A percentile compares a stretch with the other conserved stretches of the same genome.
Conservation (phyloP, 1,140 invertebrate species). For the Daktulosphaira vitifoliae region DNA sequence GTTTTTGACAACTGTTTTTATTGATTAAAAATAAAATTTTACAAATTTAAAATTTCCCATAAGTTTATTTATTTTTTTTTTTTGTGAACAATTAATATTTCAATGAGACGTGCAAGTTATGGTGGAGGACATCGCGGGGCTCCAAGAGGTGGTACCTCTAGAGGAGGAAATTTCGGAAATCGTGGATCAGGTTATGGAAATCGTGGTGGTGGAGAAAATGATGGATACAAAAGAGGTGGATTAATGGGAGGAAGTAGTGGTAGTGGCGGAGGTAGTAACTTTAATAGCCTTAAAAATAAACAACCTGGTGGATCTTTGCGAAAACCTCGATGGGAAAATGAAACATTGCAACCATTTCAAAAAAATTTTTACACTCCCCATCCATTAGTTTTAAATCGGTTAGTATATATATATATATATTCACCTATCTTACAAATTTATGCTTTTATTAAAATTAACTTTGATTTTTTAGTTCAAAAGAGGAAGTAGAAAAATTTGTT, state of each 20-base stretch:
- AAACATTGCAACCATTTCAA: slow-evolving; percentile 66
- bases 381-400: slow-evolving; percentile 60
- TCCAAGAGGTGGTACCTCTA: slow-evolving; percentile 29
- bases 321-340: slow-evolving; percentile 76
- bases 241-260: slow-evolving; percentile 37
- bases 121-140: slow-evolving; percentile 27
- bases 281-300: slow-evolving; percentile 42
- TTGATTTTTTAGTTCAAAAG: slow-evolving; percentile 42
- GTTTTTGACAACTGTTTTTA: no score
- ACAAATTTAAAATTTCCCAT: no score
- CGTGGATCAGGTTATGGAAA: slow-evolving; percentile 18
- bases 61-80: no score
- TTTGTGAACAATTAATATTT: neutral
- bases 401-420: slow-evolving; percentile 27
- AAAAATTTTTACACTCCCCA: slow-evolving; percentile 90
- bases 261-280: no score
- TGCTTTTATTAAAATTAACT: neutral
- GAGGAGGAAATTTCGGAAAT: slow-evolving; percentile 29
- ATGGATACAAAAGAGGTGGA: slow-evolving; percentile 34
- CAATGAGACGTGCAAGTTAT: slow-evolving; percentile 28
- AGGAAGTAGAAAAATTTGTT: slow-evolving; percentile 66
- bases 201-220: slow-evolving; percentile 33
- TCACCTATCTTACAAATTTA: neutral
- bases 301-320: slow-evolving; percentile 65
- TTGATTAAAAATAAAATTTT: no score